phyloP scores from a whole-genome alignment of 2,113 vertebrate genomes.

The Taxidea taxus region DNA sequence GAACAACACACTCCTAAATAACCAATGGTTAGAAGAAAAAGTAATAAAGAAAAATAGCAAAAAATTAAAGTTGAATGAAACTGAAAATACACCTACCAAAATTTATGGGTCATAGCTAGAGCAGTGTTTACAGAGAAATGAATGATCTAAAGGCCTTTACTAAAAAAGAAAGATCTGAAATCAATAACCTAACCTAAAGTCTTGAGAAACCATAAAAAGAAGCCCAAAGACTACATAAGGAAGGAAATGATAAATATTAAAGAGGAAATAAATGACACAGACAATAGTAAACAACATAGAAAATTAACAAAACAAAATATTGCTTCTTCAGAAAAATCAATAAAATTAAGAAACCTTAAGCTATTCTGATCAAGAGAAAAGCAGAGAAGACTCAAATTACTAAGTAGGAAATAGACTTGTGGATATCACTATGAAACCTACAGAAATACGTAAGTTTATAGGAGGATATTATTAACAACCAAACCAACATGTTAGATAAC shows the following conservation, averaged over 20 bases:
- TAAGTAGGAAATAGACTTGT: not conserved
- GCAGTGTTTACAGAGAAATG: not conserved
- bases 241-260: not conserved
- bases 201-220: not conserved
- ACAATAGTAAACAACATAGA: not conserved
- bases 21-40: not conserved
- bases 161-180: not conserved
- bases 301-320: not conserved
- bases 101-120: not conserved
- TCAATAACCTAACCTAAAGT: not conserved
- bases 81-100: not conserved
- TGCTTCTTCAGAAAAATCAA: not conserved
- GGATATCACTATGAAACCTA: not conserved
- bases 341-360: not conserved
- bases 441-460: not conserved
- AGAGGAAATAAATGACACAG: not conserved
- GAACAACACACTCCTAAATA: not conserved
- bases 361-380: not conserved
- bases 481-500: not conserved
- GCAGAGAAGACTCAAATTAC: not conserved
- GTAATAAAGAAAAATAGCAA: not conserved
- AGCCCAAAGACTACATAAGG: not conserved
- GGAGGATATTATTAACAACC: not conserved
- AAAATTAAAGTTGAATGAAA: not conserved
- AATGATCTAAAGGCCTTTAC: not conserved